Conservation (phyloP, 2,113 vertebrate species). For the Poicephalus meyeri region DNA sequence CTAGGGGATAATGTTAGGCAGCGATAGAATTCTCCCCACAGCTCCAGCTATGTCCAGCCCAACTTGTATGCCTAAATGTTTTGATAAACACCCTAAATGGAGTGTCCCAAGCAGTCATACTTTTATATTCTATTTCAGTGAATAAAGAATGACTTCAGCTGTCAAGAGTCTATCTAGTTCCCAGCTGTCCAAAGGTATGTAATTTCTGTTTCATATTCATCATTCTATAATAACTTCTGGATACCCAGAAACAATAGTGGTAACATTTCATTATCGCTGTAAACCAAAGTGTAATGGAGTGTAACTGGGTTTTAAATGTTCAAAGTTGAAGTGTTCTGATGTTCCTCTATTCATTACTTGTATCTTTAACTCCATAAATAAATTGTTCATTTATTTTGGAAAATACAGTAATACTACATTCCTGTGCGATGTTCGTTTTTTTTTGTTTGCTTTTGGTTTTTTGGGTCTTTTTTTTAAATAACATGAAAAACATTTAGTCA, state of each 20-base stretch:
- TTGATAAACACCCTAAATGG: neutral
- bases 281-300: neutral
- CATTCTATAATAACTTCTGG: neutral
- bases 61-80: neutral
- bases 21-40: neutral
- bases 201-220: neutral
- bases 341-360: neutral
- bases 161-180: neutral
- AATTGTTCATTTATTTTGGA: neutral
- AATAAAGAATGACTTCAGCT: neutral
- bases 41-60: neutral
- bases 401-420: neutral
- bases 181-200: neutral
- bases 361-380: neutral
- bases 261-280: neutral
- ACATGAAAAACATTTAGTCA: neutral
- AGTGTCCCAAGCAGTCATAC: neutral
- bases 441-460: too few species aligned
- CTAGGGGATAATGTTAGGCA: neutral
- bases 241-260: neutral
- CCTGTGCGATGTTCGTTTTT: neutral
- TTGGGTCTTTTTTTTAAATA: neutral
- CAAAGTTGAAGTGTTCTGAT: neutral
- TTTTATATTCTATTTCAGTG: neutral
- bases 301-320: neutral